Base-by-base conservation (phyloP, 2,888 invertebrate species). In the Lycaena phlaeas region DNA sequence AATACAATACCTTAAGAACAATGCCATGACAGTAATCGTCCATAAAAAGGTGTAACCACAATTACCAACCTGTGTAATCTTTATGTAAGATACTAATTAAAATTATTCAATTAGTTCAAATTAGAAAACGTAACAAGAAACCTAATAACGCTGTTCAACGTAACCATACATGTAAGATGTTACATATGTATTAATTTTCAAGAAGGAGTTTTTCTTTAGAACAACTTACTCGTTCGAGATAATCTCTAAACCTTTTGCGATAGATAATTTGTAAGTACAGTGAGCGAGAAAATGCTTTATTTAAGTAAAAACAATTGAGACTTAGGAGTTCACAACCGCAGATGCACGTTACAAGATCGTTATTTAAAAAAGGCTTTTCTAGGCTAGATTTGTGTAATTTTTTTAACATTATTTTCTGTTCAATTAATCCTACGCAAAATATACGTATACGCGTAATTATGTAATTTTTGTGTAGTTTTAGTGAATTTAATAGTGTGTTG, bases 111-210 rank as follows among this genome's bases (percentile, higher is more conserved):
- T 31, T 31, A 2, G 9, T 12, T 34, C 9, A 12, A 12, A 22
- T 22, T 4, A 12, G 34, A 12, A 2, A 3, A 9, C 7, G 12
- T 1, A 11, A 18, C 18, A 22, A 11, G 10, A 4, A 22, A 4
- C 9, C 9, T 12, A 9, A 22, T 18, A 22, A 15, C 22, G 34
- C 18, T 11, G 22, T 22, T 22, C 17, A 34, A 22, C 34, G 34
- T 22, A 22, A 7, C 22, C 22, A 22, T 34, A 22, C 6, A 14
- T 6, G 22, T 9, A 12, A 34, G 11, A 34, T 34, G 22, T 12
- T 34, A 34, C 18, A 34, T 34, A 34, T 34, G 34, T 34, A 34
- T 34, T 18, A 34, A 34, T 34, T 22, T 34, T 34, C 17, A 9
- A 34, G 17, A 22, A 18, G 22, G 18, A 18, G 11, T 34, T 34